Percentiles rank a stretch among this genome's conserved stretches.
Conservation (phyloP, 2,113 vertebrate genomes). For the Oryzias curvinotus region DNA sequence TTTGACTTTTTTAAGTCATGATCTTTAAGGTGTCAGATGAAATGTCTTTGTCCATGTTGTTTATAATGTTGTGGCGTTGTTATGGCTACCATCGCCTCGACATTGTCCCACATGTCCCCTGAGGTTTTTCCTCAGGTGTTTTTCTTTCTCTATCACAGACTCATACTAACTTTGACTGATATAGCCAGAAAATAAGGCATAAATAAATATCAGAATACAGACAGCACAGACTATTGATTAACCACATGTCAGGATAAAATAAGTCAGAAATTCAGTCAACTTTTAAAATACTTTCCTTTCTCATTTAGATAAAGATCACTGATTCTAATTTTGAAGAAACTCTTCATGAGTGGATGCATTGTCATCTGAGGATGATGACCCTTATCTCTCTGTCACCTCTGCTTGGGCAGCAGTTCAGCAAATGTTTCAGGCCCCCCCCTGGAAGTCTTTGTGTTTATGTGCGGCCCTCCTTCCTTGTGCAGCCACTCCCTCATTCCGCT, state of each 20-base stretch:
- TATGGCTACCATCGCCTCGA: conserved; percentile 46
- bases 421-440: conserved; percentile 39
- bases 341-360: too few relatives aligned
- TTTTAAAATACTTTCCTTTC: too few relatives aligned
- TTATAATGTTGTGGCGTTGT: conserved; percentile 55
- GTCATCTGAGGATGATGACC: background rate
- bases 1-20: background rate
- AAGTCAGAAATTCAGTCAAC: too few relatives aligned
- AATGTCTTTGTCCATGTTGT: conserved; percentile 5
- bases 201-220: too few relatives aligned
- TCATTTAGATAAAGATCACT: too few relatives aligned
- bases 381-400: conserved; percentile 3
- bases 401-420: conserved; percentile 14
- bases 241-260: too few relatives aligned
- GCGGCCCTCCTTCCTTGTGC: conserved; percentile 11
- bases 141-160: background rate
- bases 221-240: too few relatives aligned
- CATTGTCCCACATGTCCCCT: conserved; percentile 32
- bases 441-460: conserved; percentile 19
- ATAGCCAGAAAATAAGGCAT: too few relatives aligned
- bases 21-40: conserved; percentile 6
- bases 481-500: conserved; percentile 37
- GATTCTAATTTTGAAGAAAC: too few relatives aligned
- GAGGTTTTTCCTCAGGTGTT: conserved; percentile 9
- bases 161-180: background rate